phyloP scores from a whole-genome alignment of 2,888 invertebrate genomes.

The Drosophila limbata region DNA sequence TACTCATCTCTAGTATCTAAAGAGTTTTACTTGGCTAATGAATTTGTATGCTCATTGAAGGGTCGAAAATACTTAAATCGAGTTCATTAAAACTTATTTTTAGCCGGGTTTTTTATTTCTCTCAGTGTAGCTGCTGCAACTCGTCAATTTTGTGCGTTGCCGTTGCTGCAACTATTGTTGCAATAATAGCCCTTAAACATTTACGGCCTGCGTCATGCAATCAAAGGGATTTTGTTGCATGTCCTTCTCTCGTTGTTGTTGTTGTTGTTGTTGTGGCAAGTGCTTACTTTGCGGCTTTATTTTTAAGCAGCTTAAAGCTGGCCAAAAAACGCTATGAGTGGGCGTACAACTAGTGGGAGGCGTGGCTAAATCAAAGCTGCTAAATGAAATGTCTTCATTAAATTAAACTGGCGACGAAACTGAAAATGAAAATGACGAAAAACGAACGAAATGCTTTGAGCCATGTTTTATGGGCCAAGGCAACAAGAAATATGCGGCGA shows the following conservation, averaged over 20 bases:
- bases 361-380: constrained; percentile 59
- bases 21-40: no score
- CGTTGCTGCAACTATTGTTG: constrained; percentile 70
- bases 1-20: no score
- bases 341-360: neutral
- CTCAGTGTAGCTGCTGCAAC: neutral
- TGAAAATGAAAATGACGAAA: constrained; percentile 73
- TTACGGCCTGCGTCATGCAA: constrained; percentile 56
- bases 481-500: constrained; percentile 59
- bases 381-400: constrained; percentile 74
- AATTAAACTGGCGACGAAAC: constrained; percentile 68
- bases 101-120: neutral
- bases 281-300: constrained; percentile 41
- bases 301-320: constrained; percentile 33
- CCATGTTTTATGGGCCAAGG: constrained; percentile 64
- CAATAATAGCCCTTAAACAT: constrained; percentile 68
- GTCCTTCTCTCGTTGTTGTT: constrained; percentile 6
- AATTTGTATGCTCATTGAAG: no score
- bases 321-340: neutral
- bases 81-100: no score
- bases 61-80: no score
- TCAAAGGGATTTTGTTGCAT: constrained; percentile 52
- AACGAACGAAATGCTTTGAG: constrained; percentile 51
- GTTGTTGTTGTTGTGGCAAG: constrained; percentile 12
- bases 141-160: constrained; percentile 10